Base-by-base conservation (phyloP, 2,888 invertebrate genomes). In the Agrilus biguttatus region DNA sequence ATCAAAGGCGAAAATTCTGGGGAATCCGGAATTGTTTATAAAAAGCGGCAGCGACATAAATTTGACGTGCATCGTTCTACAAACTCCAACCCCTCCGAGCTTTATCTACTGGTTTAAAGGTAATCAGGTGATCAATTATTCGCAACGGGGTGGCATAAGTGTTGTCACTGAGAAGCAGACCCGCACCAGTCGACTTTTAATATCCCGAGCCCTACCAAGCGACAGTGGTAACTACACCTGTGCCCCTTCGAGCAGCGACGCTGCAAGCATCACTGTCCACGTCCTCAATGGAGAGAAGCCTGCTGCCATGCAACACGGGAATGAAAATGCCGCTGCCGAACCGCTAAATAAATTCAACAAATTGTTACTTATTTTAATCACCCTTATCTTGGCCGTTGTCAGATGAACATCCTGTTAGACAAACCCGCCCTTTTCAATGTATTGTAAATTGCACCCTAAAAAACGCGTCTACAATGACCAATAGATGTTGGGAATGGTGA, bases 181-280 rank as follows among this genome's bases (percentile, higher is more conserved):
- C 48, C 80, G 86, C 47, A 88, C 87, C 47, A 87, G 87, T 57
- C 79, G 85, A 51, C 74, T 90, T 52, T 74, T 87, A 55, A 87
- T 90, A 60, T 83, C 87, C 42, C 77, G 84, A 55, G 89, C 89
- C 40, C 78, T 83, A 52, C 78, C 86, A 36, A 69, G 80, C 48
- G 88, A 89, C 71, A 86, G 82, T 42, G 89, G 90, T 53, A 89
- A 89, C 72, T 90, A 90, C 66, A 90, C 89, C 46, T 90, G 89
- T 65, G 81, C 83, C 44, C 89, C 90, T 10, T 66, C 65, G 13
- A 61, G 61, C 49, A 63, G 72, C 39, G 72, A 74, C 52, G 69
- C 72, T 14, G 74, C 73, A 40, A 71, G 71, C 55, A 73, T 75
- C 46, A 60, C 72, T 45, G 73, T 75, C 41, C 74, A 74, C 53